These are phyloP conservation scores for Conus ventricosus DNA, from an alignment of 1,140 invertebrate species.

Conservation along the genomic window DNA sequence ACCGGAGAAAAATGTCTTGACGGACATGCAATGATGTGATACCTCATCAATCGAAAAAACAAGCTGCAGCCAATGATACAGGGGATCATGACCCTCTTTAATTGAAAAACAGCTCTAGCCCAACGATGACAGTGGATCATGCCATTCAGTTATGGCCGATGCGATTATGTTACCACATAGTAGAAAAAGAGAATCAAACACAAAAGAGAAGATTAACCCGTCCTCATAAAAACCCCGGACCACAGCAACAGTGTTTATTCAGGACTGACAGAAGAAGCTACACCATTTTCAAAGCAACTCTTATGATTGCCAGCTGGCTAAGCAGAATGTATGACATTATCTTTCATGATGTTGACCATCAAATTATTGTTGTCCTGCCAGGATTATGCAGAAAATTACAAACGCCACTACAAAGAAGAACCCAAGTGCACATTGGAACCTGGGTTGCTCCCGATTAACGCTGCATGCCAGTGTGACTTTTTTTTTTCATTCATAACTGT, in stretches of 20 bases:
- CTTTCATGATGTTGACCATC: not conserved
- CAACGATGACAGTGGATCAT: not conserved
- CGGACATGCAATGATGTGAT: not conserved
- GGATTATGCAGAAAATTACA: slow-evolving; percentile 13
- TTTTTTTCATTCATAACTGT: not conserved
- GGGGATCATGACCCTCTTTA: no score
- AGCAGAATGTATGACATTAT: not conserved
- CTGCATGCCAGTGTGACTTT: not conserved
- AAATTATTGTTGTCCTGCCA: not conserved
- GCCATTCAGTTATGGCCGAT: not conserved
- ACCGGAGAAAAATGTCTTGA: not conserved
- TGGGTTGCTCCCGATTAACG: not conserved
- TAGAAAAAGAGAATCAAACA: not conserved
- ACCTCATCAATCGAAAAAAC: not conserved
- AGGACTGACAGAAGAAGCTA: not conserved
- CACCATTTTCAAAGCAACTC: not conserved
- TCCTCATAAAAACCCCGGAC: not conserved
- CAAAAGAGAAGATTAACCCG: not conserved
- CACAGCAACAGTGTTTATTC: not conserved
- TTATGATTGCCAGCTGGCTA: not conserved
- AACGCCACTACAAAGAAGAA: not conserved
- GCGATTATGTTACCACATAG: not conserved
- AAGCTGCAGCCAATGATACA: not conserved
- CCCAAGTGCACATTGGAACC: not conserved
- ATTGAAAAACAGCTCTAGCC: no score